Conservation (phyloP, 1,140 invertebrate genomes). For the roundworm (Caenorhabditis elegans) region DNA sequence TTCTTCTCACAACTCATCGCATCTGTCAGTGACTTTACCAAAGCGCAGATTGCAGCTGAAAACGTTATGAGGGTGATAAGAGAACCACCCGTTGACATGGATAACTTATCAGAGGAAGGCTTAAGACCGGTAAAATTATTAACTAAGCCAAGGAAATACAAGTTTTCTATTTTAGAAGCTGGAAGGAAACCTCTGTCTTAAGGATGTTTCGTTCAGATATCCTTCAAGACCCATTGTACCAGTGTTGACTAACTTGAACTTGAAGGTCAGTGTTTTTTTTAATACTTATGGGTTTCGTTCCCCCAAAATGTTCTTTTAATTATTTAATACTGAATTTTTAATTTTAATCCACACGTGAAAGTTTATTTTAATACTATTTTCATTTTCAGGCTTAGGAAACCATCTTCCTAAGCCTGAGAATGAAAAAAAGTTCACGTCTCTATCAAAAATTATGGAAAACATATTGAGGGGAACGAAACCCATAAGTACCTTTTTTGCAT, state of each 20-base stretch:
- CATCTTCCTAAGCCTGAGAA: too few species aligned
- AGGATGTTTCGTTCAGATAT: conserved; percentile 66
- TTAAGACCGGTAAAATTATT: conserved; percentile 54
- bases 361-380: too few species aligned
- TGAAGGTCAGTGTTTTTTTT: conserved; percentile 48
- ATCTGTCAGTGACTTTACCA: conserved; percentile 60
- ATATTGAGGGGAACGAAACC: too few species aligned
- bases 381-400: too few species aligned
- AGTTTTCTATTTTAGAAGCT: conserved; percentile 52
- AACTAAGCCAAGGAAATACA: neutral
- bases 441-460: too few species aligned
- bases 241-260: conserved; percentile 62
- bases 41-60: conserved; percentile 60
- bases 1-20: conserved; percentile 63
- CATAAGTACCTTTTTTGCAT: too few species aligned
- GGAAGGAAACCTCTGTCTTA: conserved; percentile 57
- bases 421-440: too few species aligned
- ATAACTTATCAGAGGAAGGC: conserved; percentile 63
- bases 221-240: conserved; percentile 64
- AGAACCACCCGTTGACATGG: conserved; percentile 59
- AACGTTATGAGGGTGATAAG: conserved; percentile 57
- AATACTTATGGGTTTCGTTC: too few species aligned
- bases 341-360: too few species aligned
- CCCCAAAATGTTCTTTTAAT: too few species aligned
- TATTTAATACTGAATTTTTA: too few species aligned